Conservation (phyloP, 2,113 vertebrate genomes). For the Polypterus bichir region DNA sequence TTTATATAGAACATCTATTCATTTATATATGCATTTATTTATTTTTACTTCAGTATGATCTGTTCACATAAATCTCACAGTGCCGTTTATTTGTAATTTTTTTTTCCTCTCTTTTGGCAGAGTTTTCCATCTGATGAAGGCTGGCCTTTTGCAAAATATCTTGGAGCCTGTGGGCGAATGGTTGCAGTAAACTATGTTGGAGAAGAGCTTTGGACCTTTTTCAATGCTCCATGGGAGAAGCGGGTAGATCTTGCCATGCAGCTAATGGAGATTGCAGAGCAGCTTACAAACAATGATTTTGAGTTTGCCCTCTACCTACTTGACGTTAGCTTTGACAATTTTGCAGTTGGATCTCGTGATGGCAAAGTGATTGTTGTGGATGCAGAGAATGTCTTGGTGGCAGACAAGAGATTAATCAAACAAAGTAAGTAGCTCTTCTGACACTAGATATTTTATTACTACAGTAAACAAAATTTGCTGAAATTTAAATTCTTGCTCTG, state of each 20-base stretch:
- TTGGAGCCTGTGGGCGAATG: slow-evolving; percentile 91
- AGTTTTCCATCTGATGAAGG: slow-evolving; percentile 96
- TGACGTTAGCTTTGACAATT: slow-evolving; percentile 97
- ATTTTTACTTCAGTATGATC: too few relatives aligned
- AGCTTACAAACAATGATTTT: slow-evolving; percentile 97
- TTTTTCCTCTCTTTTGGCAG: slow-evolving; percentile 38
- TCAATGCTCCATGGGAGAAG: slow-evolving; percentile 88
- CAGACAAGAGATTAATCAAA: slow-evolving; percentile 89
- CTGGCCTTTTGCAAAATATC: slow-evolving; percentile 94
- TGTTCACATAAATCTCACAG: too few relatives aligned
- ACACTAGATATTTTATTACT: neutral
- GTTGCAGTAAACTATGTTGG: slow-evolving; percentile 95
- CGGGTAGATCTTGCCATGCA: slow-evolving; percentile 89
- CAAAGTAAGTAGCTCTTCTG: slow-evolving; percentile 72
- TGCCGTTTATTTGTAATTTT: slow-evolving; percentile 4
- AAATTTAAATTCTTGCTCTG: too few relatives aligned
- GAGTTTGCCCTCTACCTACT: slow-evolving; percentile 98
- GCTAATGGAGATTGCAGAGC: slow-evolving; percentile 94
- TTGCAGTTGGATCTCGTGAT: slow-evolving; percentile 88
- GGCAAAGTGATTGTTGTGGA: slow-evolving; percentile 97
- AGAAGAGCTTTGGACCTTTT: slow-evolving; percentile 96
- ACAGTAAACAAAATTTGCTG: too few relatives aligned
- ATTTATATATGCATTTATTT: too few relatives aligned
- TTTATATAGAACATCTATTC: too few relatives aligned
- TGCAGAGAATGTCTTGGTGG: slow-evolving; percentile 94